Percentiles rank a stretch among this genome's conserved stretches.
Conservation (phyloP, 2,113 vertebrate species). For the Ameiurus melas region DNA sequence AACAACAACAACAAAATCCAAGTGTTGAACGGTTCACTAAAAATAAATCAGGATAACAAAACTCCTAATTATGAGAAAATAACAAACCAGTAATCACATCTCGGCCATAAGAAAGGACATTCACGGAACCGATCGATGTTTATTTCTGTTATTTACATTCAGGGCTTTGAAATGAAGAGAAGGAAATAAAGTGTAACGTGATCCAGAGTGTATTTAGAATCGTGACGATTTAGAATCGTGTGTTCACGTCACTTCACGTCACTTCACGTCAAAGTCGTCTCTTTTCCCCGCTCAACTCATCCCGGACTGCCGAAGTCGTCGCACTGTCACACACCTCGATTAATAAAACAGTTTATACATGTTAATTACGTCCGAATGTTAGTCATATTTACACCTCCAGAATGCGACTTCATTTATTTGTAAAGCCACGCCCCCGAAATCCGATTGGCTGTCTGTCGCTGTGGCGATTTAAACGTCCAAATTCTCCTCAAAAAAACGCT, state of each 20-base stretch:
- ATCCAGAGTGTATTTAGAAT: neutral
- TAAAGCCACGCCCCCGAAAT: neutral
- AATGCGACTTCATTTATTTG: neutral
- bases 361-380: neutral
- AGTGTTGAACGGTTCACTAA: slow-evolving; percentile 25
- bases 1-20: neutral
- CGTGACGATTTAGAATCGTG: neutral
- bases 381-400: neutral
- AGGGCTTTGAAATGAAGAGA: slow-evolving; percentile 30
- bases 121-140: slow-evolving; percentile 24
- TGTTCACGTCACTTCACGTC: too few species aligned
- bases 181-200: neutral
- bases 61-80: neutral
- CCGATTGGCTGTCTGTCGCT: neutral
- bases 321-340: neutral
- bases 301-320: neutral
- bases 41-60: neutral
- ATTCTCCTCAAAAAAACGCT: neutral
- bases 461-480: neutral
- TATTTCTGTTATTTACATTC: slow-evolving; percentile 35
- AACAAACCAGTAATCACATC: slow-evolving; percentile 10
- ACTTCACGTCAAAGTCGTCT: neutral
- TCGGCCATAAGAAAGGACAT: slow-evolving; percentile 12
- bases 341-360: neutral
- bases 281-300: neutral